Evolutionary conservation across 1,140 invertebrate genomes (phyloP), one percentile per base, ranked within the genome.

Genomic region (Pemphigus obesinymphae): DNA sequence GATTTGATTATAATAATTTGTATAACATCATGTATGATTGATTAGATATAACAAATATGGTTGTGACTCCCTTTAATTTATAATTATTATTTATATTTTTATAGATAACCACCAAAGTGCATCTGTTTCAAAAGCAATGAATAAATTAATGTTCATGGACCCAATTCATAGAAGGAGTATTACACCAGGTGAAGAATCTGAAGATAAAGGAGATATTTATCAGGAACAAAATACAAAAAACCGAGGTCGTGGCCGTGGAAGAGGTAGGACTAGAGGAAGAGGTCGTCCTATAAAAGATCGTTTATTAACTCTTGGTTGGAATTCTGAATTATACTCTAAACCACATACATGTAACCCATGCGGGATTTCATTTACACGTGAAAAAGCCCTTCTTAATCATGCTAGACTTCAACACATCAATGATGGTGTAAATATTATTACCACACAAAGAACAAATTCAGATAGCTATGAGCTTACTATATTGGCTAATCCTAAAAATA

Each of bases 321-420:
- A 72, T 68, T 66, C 70, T 40, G 76, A 80, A 63, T 20, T 80
- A 31, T 80, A 80, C n/a, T 80, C 76, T 5, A 91, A 93, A 82
- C 93, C 93, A 0, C 94, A 94, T 85, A 93, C 94, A 5, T 95
- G 93, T 83, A 91, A 93, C 68, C 90, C 92, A 83, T 94, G 93
- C 84, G 93, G 93, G 1, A 88, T 94, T 61, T 91, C 91, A 11
- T 95, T 94, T 87, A 93, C 92, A 0, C 89, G 93, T 40, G 92
- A 94, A 85, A 95, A 94, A 85, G 93, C 93, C 3, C 85, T 94
- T 1, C 90, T 91, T 26, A 93, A 93, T 1, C 93, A 94, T 85
- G 86, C 89, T 0, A 89, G 90, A 85, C 89, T 91, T 26, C 85
- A 85, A 82, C 76, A 80, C n/a, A 31, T n/a, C 45, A 37, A 80